Base-by-base conservation (phyloP, 2,888 invertebrate genomes). In the Tholera decimalis region DNA sequence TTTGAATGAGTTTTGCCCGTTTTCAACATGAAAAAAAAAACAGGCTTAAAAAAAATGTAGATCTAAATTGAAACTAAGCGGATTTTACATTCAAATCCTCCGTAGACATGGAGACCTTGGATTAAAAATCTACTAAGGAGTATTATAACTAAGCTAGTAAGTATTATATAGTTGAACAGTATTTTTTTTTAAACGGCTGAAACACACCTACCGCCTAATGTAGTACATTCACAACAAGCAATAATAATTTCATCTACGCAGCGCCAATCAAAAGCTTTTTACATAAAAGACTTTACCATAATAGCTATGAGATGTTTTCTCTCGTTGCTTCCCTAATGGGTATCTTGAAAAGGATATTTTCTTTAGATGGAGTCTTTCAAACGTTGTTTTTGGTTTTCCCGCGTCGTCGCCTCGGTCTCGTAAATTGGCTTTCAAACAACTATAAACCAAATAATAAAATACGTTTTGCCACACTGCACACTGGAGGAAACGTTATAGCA, bases 361-460 rank as follows among this genome's bases (percentile, higher is more conserved):
- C 80, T 83, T 75, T 64, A 79, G 79, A 82, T 65, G 78, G 69
- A 71, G 79, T 71, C 70, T 84, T 85, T 83, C 75, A 81, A 87
- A 85, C 73, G 84, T 83, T 85, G 84, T 88, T 90, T 88, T 85
- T 84, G 79, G 75, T 83, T 82, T 80, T 69, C 77, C 73, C 80
- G 80, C 82, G 79, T 71, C 79, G 81, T 77, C 79, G 82, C 69
- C 79, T 72, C 66, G 57, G 69, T 78, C 64, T 71, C 79, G 84
- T 83, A 89, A 89, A 90, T 91, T 90, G 84, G 81, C 88, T 89
- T 87, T 87, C 75, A 82, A 85, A 84, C 80, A 84, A 84, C 81
- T 86, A 83, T 76, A 84, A 85, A 85, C 70, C 81, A 83, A 83
- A 85, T 83, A 86, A 83, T 83, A 85, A 85, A 86, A 86, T 78